A percentile compares a stretch with the other conserved stretches of the same genome.
These are phyloP conservation scores for Xestobium rufovillosum DNA, from an alignment of 2,888 invertebrate species.

Conservation along the genomic window DNA sequence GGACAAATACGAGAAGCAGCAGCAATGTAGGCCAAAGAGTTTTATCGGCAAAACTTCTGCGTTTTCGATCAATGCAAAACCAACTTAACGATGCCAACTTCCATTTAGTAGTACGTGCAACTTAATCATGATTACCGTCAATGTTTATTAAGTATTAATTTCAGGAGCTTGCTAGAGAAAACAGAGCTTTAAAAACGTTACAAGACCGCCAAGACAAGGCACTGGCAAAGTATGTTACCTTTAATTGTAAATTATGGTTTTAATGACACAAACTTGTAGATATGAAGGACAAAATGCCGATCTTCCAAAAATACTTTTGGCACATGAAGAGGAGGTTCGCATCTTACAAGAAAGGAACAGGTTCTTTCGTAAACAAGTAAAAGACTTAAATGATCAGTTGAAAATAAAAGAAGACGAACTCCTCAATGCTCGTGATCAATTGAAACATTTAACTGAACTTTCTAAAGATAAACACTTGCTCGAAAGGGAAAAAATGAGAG, in stretches of 20 bases:
- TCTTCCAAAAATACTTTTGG: constrained; percentile 64
- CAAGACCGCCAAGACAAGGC: constrained; percentile 77
- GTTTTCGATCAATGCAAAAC: constrained; percentile 70
- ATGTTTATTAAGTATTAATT: constrained; percentile 23
- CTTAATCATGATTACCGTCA: constrained; percentile 7
- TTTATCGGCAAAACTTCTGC: constrained; percentile 66
- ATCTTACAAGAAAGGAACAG: constrained; percentile 63
- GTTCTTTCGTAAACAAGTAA: constrained; percentile 55
- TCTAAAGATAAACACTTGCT: constrained; percentile 63
- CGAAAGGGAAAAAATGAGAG: constrained; percentile 66
- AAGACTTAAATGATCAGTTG: constrained; percentile 55
- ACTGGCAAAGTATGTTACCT: constrained; percentile 51
- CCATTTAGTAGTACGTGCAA: constrained; percentile 57
- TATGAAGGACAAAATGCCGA: constrained; percentile 75
- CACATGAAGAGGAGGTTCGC: constrained; percentile 71
- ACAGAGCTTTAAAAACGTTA: constrained; percentile 63
- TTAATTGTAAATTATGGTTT: constrained; percentile 1
- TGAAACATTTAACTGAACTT: constrained; percentile 61
- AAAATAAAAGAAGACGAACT: constrained; percentile 65
- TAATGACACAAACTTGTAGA: constrained; percentile 33
- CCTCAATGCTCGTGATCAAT: constrained; percentile 57
- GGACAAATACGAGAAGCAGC: constrained; percentile 21
- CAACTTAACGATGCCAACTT: constrained; percentile 73
- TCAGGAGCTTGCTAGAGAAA: constrained; percentile 64
- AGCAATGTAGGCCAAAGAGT: constrained; percentile 53